phyloP scores from a whole-genome alignment of 53 echinoderm and acorn worm species.

The Patiria pectinifera region DNA sequence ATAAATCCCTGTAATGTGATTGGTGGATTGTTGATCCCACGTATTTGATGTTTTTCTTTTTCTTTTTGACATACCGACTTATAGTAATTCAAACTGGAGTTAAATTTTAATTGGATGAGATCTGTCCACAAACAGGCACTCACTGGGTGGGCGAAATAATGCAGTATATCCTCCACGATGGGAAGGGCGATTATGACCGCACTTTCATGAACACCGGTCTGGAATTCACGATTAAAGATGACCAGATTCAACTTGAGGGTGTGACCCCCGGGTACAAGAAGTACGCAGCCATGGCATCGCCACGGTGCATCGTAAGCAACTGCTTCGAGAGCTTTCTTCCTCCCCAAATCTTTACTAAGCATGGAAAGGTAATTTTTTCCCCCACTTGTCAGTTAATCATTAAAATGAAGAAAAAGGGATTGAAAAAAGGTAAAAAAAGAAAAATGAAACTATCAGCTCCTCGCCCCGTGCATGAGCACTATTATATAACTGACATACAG shows the following conservation, averaged over 20 bases:
- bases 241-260: constrained; percentile 21
- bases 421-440: no score
- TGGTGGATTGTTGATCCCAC: no score
- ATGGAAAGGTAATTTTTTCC: background rate
- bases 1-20: no score
- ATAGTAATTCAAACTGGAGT: no score
- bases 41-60: background rate
- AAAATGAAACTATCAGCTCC: no score
- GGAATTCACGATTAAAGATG: constrained; percentile 55
- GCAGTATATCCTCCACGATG: constrained; percentile 53
- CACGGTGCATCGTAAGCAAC: constrained; percentile 50
- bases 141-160: constrained; percentile 81
- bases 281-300: constrained; percentile 54
- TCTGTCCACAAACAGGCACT: constrained; percentile 55
- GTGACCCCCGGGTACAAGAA: constrained; percentile 68
- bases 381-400: no score
- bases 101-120: no score
- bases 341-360: background rate
- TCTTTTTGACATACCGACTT: no score
- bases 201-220: constrained; percentile 57
- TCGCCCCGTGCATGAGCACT: no score
- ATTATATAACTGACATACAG: no score
- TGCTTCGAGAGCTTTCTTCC: background rate
- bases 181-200: constrained; percentile 68
- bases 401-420: no score